Base-by-base conservation (phyloP, 1,140 invertebrate genomes). In the Lethocerus indicus region DNA sequence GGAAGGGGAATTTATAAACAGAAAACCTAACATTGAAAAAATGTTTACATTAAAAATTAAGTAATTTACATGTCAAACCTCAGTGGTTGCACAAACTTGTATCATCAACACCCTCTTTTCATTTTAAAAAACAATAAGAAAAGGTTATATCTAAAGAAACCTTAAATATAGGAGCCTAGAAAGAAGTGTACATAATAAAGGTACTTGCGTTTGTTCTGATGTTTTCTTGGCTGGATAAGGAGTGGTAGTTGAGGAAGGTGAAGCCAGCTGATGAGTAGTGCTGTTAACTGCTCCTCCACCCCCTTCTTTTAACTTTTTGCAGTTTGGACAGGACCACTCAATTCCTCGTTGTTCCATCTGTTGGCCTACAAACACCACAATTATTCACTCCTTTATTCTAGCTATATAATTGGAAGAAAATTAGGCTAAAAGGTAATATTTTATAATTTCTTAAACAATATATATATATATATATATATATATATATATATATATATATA, bases 281-380 rank as follows among this genome's bases (percentile, higher is more conserved):
- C 35, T 49, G n/a, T 28, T 27, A 42, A 32, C 23, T 23, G 47
- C 26, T 2, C 18, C 32, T 48, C 32, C 18, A 32, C 32, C 25
- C 40, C 67, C 60, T 48, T 66, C 63, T 61, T 74, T 70, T 78
- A 39, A 78, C 57, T 78, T 82, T 23, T 69, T 57, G 63, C 90
- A 95, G 57, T 81, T 81, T 0, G 88, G 82, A 67, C 91, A 96
- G 49, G 81, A 76, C 87, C 91, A 96, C 58, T 93, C 87, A 51
- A 83, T 75, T 3, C 87, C 83, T 53, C 84, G 74, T 40, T 81
- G 72, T 63, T 95, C 91, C 85, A 94, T 91, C 64, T 87, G 79
- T 59, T 83, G 76, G 14, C 77, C 76, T 69, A 45, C n/a, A 40
- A 43, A 32, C n/a, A n/a, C n/a, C n/a, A n/a, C n/a, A n/a, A n/a